Base-by-base conservation (phyloP, 2,113 vertebrate genomes). In the Oceanodroma tethys region DNA sequence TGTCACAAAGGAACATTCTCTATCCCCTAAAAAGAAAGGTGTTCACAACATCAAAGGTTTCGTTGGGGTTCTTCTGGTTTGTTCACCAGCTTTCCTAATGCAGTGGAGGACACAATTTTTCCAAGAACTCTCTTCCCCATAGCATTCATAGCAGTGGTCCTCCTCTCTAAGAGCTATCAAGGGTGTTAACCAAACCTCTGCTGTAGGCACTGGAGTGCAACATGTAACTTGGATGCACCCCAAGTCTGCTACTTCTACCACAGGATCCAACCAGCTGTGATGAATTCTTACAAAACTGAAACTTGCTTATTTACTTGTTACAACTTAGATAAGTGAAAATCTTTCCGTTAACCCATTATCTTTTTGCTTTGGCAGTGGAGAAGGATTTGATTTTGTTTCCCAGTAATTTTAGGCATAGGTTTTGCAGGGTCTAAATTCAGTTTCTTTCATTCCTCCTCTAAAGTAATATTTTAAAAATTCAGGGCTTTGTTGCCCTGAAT, bases 291-390 rank as follows among this genome's bases (percentile, higher is more conserved):
- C 8, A 48, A 88, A 93, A 80, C 18, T 48, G n/a, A 63, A 73
- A 48, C 8, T 38, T 81, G 6, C 2, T 78, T 75, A 50, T 66
- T 68, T 65, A 26, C 43, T 65, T 66, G 5, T 66, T 66, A 23
- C 0, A 0, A 55, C 2, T 90, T 16, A 60, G 15, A 20, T 22
- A 73, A 63, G 8, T 45, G 13, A 62, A 66, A 83, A 76, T 38
- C 19, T 62, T 88, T 53, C 63, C 18, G 15, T 7, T 1, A 0
- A n/a, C 8, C 11, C 5, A 9, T 5, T 50, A 27, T n/a, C 13
- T 76, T 86, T 72, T 88, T 38, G 14, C 7, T 92, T 76, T 66
- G 36, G 32, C 17, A 62, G 13, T 32, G 2, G 8, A 66, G 21
- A 89, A 30, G 5, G 9, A 26, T 42, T 73, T 45, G 68, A 60